Evolutionary conservation across 2,888 invertebrate genomes (phyloP).

Genomic region (Cantharis nigra): DNA sequence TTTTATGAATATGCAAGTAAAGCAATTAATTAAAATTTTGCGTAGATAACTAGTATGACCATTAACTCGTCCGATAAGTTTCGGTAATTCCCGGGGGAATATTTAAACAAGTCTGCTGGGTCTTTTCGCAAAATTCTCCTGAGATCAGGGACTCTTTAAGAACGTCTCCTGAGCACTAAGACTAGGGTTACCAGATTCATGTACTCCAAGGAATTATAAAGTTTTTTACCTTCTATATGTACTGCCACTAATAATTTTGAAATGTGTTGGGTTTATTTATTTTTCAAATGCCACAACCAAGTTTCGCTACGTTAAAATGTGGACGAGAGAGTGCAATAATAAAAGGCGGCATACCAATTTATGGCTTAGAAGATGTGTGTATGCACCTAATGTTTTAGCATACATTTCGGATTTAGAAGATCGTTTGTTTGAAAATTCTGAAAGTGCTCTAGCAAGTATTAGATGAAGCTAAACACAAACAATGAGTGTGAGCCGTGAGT

Average conservation of each 20-base stretch:
- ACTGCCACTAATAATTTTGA: not conserved
- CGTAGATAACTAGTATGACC: constrained; percentile 38
- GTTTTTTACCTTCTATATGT: constrained; percentile 35
- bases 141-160: constrained; percentile 46
- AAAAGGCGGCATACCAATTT: not conserved
- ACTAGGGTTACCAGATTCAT: constrained; percentile 39
- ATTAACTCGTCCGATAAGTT: constrained; percentile 47
- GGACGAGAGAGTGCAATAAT: not conserved
- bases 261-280: not conserved
- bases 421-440: not conserved
- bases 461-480: not conserved
- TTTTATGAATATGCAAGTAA: constrained; percentile 51
- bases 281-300: not conserved
- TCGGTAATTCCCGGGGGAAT: constrained; percentile 53
- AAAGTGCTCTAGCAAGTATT: not conserved
- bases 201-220: constrained; percentile 50
- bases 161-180: constrained; percentile 41
- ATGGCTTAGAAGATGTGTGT: not conserved
- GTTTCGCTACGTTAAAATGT: not conserved
- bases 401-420: not conserved
- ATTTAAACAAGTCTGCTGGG: constrained; percentile 54
- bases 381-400: not conserved
- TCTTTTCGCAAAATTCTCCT: constrained; percentile 46
- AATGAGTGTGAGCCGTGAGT: not conserved
- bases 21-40: constrained; percentile 48